phyloP scores from a whole-genome alignment of 2,888 invertebrate genomes.

The Anticlea derivata region DNA sequence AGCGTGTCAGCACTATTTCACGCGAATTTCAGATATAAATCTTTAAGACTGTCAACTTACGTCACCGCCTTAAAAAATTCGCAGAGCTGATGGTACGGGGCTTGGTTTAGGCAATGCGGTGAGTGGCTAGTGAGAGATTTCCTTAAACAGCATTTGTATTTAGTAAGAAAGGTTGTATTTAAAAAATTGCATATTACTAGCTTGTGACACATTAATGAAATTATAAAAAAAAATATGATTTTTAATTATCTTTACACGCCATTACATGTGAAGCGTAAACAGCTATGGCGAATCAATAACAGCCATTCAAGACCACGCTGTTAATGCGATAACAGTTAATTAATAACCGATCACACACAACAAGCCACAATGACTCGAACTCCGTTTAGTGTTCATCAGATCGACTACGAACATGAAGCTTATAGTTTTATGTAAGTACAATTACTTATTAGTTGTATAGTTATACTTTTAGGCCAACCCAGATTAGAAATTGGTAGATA shows the following conservation, averaged over 20 bases:
- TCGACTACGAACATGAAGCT: constrained; percentile 46
- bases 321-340: constrained; percentile 61
- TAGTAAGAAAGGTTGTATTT: no score
- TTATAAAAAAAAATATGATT: not conserved
- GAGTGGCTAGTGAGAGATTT: no score
- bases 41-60: no score
- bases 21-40: no score
- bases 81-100: no score
- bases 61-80: no score
- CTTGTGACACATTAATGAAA: no score
- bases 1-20: no score
- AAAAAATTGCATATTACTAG: no score
- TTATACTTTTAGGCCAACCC: no score
- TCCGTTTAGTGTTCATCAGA: constrained; percentile 40
- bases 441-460: not conserved
- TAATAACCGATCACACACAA: constrained; percentile 50
- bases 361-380: constrained; percentile 40
- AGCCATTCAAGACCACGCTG: constrained; percentile 35
- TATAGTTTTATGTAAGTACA: constrained; percentile 46
- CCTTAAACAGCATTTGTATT: no score
- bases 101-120: no score
- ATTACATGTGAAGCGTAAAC: constrained; percentile 28
- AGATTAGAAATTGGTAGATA: not conserved
- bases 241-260: constrained; percentile 9
- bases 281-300: constrained; percentile 44